Conservation (phyloP, 2,113 vertebrate genomes). For the Ivindomyrus marchei region DNA sequence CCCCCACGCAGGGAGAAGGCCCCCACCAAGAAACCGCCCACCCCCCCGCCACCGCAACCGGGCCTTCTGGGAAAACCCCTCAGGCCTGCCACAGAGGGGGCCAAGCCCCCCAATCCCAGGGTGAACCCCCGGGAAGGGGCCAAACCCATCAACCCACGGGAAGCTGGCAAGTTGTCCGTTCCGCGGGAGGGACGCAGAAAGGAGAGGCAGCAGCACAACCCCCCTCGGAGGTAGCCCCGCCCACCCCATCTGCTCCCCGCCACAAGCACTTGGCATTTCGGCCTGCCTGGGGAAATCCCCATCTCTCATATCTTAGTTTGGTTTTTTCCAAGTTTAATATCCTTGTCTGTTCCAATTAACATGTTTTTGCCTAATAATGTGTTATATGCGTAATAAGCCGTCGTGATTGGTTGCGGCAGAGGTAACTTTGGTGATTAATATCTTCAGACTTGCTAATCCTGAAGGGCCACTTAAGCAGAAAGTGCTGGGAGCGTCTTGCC, state of each 20-base stretch:
- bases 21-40: slow-evolving; percentile 73
- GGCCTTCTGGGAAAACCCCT: slow-evolving; percentile 57
- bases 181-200: slow-evolving; percentile 76
- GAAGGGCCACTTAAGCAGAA: not conserved
- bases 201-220: slow-evolving; percentile 71
- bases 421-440: not conserved
- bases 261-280: not conserved
- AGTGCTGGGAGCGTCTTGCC: not conserved
- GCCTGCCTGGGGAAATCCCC: not conserved
- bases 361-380: not conserved
- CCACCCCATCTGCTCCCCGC: not conserved
- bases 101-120: slow-evolving; percentile 60
- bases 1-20: slow-evolving; percentile 74
- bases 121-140: slow-evolving; percentile 42
- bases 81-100: slow-evolving; percentile 57
- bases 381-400: not conserved
- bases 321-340: not conserved
- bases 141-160: slow-evolving; percentile 50
- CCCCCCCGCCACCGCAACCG: slow-evolving; percentile 62
- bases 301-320: not conserved
- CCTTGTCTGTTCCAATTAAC: not conserved
- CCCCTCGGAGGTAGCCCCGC: slow-evolving; percentile 72
- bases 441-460: not conserved
- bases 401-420: not conserved
- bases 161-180: slow-evolving; percentile 53